A percentile compares a stretch with the other conserved stretches of the same genome.
Conservation (phyloP, 1,140 invertebrate species). For the Drosophila pachea region DNA sequence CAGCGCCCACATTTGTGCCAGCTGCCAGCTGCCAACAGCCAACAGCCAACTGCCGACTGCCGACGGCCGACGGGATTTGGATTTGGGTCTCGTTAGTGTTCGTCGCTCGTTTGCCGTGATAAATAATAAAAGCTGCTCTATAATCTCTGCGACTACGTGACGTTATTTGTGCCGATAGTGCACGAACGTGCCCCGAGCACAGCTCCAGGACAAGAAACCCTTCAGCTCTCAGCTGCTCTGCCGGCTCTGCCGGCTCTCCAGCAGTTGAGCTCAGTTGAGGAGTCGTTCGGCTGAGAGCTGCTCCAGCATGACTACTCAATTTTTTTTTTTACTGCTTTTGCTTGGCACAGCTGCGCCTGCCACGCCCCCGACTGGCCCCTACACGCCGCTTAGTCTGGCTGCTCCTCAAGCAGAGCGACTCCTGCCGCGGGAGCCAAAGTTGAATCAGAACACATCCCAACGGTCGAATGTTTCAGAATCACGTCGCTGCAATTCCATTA, state of each 20-base stretch:
- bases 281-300: conserved; percentile 19
- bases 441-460: conserved; percentile 79
- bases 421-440: conserved; percentile 66
- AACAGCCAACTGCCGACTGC: conserved; percentile 46
- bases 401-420: conserved; percentile 37
- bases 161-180: conserved; percentile 79
- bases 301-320: conserved; percentile 64
- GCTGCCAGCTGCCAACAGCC: background rate
- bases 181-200: conserved; percentile 63
- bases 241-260: conserved; percentile 53
- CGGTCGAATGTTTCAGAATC: conserved; percentile 79
- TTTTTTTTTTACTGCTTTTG: conserved; percentile 47
- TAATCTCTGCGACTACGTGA: conserved; percentile 79
- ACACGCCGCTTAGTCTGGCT: background rate
- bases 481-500: conserved; percentile 79
- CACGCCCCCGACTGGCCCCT: background rate
- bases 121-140: conserved; percentile 79
- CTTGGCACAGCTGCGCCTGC: conserved; percentile 21
- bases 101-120: conserved; percentile 73
- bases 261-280: conserved; percentile 2
- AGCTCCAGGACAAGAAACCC: conserved; percentile 9
- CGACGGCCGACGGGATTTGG: conserved; percentile 72
- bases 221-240: conserved; percentile 19
- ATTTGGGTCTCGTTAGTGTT: conserved; percentile 72
- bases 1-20: conserved; percentile 11